A percentile compares a stretch with the other conserved stretches of the same genome.
Evolutionary conservation across 2,797 vertebrate species (phyloP).

Genomic region (Diplodus sargus): DNA sequence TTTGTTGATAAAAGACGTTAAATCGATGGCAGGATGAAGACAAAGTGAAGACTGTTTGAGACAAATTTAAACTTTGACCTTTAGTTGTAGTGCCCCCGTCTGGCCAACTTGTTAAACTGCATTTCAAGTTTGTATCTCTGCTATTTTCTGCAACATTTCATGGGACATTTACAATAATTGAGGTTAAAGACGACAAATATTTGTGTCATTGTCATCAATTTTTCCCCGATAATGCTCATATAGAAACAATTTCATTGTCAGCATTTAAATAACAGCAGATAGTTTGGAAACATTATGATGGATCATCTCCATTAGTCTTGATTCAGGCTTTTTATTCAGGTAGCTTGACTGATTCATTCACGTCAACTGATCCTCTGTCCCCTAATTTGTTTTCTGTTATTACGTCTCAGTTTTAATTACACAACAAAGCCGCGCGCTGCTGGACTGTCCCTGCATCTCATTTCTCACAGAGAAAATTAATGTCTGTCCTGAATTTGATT

Average conservation of each 20-base stretch:
- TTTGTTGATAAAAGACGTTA: not conserved
- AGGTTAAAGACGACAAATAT: constrained; percentile 1
- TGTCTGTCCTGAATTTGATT: constrained; percentile 72
- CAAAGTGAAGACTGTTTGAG: not conserved
- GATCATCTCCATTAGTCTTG: constrained; percentile 40
- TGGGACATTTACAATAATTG: not conserved
- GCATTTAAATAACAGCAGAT: constrained; percentile 27
- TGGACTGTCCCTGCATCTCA: constrained; percentile 56
- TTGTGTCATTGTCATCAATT: not conserved
- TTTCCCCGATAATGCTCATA: constrained; percentile 4
- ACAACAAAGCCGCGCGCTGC: constrained; percentile 53
- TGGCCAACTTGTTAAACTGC: constrained; percentile 58
- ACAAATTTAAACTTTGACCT: constrained; percentile 56
- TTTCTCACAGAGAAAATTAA: constrained; percentile 61
- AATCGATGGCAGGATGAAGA: not conserved
- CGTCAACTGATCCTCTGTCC: constrained; percentile 27
- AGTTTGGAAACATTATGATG: constrained; percentile 16
- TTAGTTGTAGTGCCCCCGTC: constrained; percentile 66
- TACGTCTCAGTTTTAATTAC: constrained; percentile 67
- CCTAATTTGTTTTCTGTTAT: constrained; percentile 55
- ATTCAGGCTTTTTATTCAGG: constrained; percentile 28
- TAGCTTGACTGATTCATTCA: constrained; percentile 52
- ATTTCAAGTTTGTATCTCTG: constrained; percentile 22
- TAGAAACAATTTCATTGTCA: not conserved
- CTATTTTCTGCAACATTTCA: constrained; percentile 3